Base-by-base conservation (phyloP, 2,888 invertebrate genomes). In the Scaptomyza reducta region DNA sequence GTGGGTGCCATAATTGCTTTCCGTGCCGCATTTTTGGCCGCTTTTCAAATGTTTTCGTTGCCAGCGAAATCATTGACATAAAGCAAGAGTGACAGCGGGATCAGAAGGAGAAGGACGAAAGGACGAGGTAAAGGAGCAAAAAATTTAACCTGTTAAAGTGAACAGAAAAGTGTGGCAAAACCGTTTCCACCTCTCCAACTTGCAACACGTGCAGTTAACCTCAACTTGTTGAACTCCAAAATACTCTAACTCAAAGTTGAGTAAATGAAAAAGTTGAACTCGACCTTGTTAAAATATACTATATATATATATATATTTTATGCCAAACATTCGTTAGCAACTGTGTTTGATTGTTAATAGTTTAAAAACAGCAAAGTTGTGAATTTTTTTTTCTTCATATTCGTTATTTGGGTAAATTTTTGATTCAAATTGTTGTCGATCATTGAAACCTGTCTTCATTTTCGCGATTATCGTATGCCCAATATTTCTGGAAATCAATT, bases 21-120 rank as follows among this genome's bases (percentile, higher is more conserved):
- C 84, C 70, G 53, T 51, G 66, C 70, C 68, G 45, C 64, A 49
- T 55, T 49, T 59, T 66, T 68, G 55, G 54, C 54, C 53, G 56
- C 59, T 45, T 56, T 55, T 47, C 46, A 47, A 58, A 61, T 62
- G 55, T 56, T 67, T 60, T 56, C 51, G 50, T 59, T 80, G 77
- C 70, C 50, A 71, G 56, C 81, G 38, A 74, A 86, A 72, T 82
- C 79, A 80, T 86, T 83, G 87, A 86, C 81, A 72, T 56, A 38
- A 49, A 59, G 38, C 29, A 11, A 41, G 13, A 18, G 18, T 10
- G 13, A n/a, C 6, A 9, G 13, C 2, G 14, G 2, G 2, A 11
- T 6, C 9, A 38, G 7, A 38, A 7, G 9, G 14, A 14, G 14
- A 1, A 10, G 9, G 6, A 10, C 27, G 31, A 31, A 2, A 9